Base-by-base conservation (phyloP, 2,113 vertebrate species). In the Mustela lutreola region DNA sequence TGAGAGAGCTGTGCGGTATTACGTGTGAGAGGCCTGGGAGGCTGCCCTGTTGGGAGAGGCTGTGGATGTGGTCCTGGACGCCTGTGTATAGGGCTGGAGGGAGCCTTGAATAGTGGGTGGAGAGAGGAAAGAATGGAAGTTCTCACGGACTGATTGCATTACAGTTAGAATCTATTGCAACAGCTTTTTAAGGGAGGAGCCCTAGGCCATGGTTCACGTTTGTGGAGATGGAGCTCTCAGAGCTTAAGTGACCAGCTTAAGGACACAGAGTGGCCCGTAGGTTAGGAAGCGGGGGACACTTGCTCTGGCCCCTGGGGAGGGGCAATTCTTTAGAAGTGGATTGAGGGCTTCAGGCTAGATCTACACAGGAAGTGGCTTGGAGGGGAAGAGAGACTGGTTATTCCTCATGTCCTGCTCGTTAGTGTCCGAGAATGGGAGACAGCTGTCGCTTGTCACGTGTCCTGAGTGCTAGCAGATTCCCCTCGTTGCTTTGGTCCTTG, bases 51-150 rank as follows among this genome's bases (percentile, higher is more conserved):
- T 21, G 60, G 71, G 39, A 53, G 75, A 36, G 39, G 73, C 73
- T 24, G 70, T 21, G 39, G 16, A 7, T 33, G 4, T 1, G 11
- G 31, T 9, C 53, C 15, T 0, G 56, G 11, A 4, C 5, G 4
- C 31, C 70, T 63, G 28, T 63, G 28, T 7, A 7, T 11, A 16
- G 14, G 11, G 2, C 42, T 48, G 39, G 26, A 79, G 33, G 75
- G 89, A 91, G n/a, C 21, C 14, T 21, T 24, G 7, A 45, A 33
- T 36, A 16, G 14, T 4, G 10, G 5, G 24, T 60, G 33, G 26
- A 80, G 12, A 67, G 65, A 62, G 28, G 76, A 70, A 28, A 24
- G 87, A 39, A 80, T 48, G 65, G 73, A 36, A 62, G 28, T 22
- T 48, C 67, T 10, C 3, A 0, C 22, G 60, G 50, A 11, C 28